Base-by-base conservation (phyloP, 37 sponge, comb jelly and placozoan genomes). In the Cliona cf. orientalis region DNA sequence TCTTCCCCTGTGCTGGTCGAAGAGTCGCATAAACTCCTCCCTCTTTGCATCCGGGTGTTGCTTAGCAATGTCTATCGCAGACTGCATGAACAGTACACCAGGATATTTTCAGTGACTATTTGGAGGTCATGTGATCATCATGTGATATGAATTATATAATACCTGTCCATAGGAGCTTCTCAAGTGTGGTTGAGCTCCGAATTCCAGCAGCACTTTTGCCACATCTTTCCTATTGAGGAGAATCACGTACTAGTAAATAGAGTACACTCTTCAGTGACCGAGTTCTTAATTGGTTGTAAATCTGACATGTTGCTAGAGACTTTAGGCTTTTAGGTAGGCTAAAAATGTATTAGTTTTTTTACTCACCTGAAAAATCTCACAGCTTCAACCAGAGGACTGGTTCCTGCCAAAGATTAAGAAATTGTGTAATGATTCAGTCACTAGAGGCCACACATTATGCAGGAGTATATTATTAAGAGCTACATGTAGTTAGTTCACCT, bases 371-470 rank as follows among this genome's bases (percentile, higher is more conserved):
- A 93, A 41, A 73, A 93, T 42, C 86, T 70, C 14, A 93, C 76
- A 42, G 94, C 86, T 74, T 93, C 94, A 72, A 89, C 90, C 28
- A 93, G 45, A 44, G 94, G 90, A 71, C 58, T 72, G 9, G 62
- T 93, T 1, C 86, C 91, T 90, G 70, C 0, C n/a, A 56, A 1
- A 5, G 2, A n/a, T 3, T 75, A 9, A 85, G 34, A 68, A 34
- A 29, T 43, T 5, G 26, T 25, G 19, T 19, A 33, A 23, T 6
- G 6, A 80, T 19, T 25, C 25, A 38, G 3, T 61, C 60, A 59
- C 60, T 9, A 59, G 14, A 25, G 11, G 60, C 60, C 28, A 3
- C 14, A 29, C 60, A 25, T 14, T 29, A 59, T 29, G 5, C 60
- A 4, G 23, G 4, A 49, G 11, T 19, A 49, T 49, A 19, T 17